Base-by-base conservation (phyloP, 2,888 invertebrate species). In the Synanthedon myopaeformis region DNA sequence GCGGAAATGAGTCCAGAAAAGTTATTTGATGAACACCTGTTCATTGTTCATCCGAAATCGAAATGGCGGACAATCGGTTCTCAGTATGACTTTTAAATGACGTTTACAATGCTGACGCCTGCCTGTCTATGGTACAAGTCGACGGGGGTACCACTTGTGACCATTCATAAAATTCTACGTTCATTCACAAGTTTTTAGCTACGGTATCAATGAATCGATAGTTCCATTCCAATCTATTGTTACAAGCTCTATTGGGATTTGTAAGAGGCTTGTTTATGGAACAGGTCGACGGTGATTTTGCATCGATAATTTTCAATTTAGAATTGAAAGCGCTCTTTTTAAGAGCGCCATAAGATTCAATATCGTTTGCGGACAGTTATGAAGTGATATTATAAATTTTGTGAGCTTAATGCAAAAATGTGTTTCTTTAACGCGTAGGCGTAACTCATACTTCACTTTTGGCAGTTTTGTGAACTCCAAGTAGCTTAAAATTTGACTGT, bases 21-120 rank as follows among this genome's bases (percentile, higher is more conserved):
- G 73, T 67, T 63, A 75, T 82, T 78, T 77, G 78, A 83, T 80
- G 77, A 74, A 71, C 80, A 84, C 81, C 82, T 82, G 82, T 66
- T 13, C 53, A 54, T 56, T 58, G 57, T 57, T 50, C 55, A 13
- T n/a, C 51, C 13, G 5, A 13, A 45, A n/a, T 42, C 51, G 51
- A 53, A n/a, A 53, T 19, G 51, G 35, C 45, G 51, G 61, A 56
- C 53, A 61, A 60, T 57, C 13, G 51, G 10, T 76, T 76, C 74
- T 59, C 3, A 60, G 75, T 76, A 76, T 71, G 65, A 69, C 68
- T 72, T 72, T 72, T 70, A 75, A 74, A 74, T 69, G 58, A 62
- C 63, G 8, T 10, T 61, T 58, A 76, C 75, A 76, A 79, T 72
- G 55, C 55, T 62, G 79, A 65, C 77, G 79, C 72, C 78, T 63